Evolutionary conservation across 2,113 vertebrate genomes (phyloP), one percentile per base, ranked within the genome.

Genomic region (Hyaena hyaena): DNA sequence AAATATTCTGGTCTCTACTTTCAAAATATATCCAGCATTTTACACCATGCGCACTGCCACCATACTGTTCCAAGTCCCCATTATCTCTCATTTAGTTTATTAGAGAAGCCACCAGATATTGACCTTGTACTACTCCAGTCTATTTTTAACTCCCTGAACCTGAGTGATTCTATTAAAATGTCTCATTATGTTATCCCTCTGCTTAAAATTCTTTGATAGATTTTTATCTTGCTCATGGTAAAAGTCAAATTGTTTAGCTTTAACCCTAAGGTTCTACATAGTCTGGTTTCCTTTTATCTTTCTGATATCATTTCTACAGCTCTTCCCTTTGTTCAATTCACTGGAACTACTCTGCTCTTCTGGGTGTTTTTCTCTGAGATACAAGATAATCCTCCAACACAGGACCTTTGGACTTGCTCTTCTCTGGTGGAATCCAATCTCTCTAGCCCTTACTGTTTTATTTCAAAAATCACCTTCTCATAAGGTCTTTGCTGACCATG

Each of bases 21-120:
- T 85, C 28, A 31, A 94, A 93, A 83, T 4, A n/a, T 9, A 68
- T 1, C 28, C 58, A 8, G 7, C 0, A 4, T 76, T 97, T 82
- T 35, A 33, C 10, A 48, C 4, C 3, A 11, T 4, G 16, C 1
- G 1, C 6, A 16, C 0, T 65, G 5, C 31, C 7, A 28, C 35
- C 3, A 17, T 45, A 26, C 11, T 65, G 3, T 14, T 65, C 48
- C 69, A 88, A 53, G 28, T 53, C 21, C 50, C 24, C 16, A 16
- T 66, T 28, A 3, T 50, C 5, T 91, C 21, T 88, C 45, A 55
- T 35, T 63, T 66, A 2, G 19, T 39, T 86, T n/a, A 10, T 73
- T 71, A 33, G 2, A 96, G 93, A 76, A 66, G 24, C 28, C 9
- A 58, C 11, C 10, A n/a, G 10, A 39, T 77, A 53, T 19, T 86